These are phyloP conservation scores for Solea senegalensis DNA, from an alignment of 2,113 vertebrate species.

Conservation along the genomic window DNA sequence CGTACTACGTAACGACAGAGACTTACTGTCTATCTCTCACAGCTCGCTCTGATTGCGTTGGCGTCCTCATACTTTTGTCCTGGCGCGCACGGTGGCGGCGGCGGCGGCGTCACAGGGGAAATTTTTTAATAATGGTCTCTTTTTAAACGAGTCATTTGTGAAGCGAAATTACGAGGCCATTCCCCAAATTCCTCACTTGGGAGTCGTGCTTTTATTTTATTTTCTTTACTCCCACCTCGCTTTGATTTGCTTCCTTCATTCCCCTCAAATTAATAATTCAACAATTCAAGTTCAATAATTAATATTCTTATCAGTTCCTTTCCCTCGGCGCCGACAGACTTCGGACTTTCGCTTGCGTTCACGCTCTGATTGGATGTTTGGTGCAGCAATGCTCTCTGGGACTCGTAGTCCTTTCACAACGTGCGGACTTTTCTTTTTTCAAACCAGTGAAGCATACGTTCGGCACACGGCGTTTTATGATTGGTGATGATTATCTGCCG, in stretches of 20 bases:
- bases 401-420: not conserved
- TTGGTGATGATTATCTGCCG: not conserved
- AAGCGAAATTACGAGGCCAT: not conserved
- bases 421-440: not conserved
- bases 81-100: not conserved
- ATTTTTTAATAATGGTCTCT: not conserved
- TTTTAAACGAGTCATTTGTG: not conserved
- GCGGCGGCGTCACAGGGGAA: not conserved
- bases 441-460: not conserved
- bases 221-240: not conserved
- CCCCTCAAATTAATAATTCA: not conserved
- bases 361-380: not conserved
- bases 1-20: no score
- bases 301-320: not conserved
- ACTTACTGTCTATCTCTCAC: no score
- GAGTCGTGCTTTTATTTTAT: not conserved
- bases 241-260: not conserved
- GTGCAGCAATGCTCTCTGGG: not conserved
- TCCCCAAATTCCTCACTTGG: not conserved
- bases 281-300: not conserved
- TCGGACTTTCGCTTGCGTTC: not conserved
- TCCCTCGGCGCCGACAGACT: not conserved
- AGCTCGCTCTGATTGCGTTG: no score
- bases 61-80: not conserved
- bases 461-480: not conserved